A percentile compares a stretch with the other conserved stretches of the same genome.
Evolutionary conservation across 2,797 vertebrate species (phyloP).

Genomic region (Myripristis murdjan): DNA sequence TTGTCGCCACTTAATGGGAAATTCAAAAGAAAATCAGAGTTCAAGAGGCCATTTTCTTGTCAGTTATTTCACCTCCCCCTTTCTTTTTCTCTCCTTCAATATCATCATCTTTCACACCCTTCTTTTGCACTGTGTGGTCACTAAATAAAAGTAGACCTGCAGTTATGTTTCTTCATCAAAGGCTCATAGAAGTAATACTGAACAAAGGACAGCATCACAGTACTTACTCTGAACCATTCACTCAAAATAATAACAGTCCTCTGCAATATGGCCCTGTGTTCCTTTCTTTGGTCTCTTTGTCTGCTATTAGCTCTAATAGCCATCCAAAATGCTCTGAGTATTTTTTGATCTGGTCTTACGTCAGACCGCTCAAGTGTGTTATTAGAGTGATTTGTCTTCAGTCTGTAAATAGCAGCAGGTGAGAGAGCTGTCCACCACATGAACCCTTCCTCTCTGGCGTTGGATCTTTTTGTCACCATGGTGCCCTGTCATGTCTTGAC

Average conservation of each 20-base stretch:
- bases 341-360: slow-evolving; percentile 47
- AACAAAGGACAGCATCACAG: slow-evolving; percentile 41
- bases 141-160: slow-evolving; percentile 50
- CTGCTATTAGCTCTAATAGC: slow-evolving; percentile 47
- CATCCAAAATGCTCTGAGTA: slow-evolving; percentile 27
- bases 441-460: slow-evolving; percentile 38
- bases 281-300: slow-evolving; percentile 52
- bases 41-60: not conserved
- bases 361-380: slow-evolving; percentile 21
- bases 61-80: not conserved
- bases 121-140: slow-evolving; percentile 17
- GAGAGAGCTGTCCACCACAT: slow-evolving; percentile 33
- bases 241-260: slow-evolving; percentile 41
- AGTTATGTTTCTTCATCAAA: slow-evolving; percentile 53
- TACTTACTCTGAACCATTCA: slow-evolving; percentile 36
- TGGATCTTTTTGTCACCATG: slow-evolving; percentile 76
- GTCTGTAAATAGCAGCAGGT: slow-evolving; percentile 48
- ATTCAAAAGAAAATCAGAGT: no score
- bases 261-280: slow-evolving; percentile 32
- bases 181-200: slow-evolving; percentile 39
- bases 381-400: slow-evolving; percentile 44
- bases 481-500: slow-evolving; percentile 72
- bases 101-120: not conserved
- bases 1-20: no score
- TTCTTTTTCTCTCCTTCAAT: not conserved